Percentiles rank a stretch among this genome's conserved stretches.
Conservation (phyloP, 2,888 invertebrate species). For the Volucella bombylans region DNA sequence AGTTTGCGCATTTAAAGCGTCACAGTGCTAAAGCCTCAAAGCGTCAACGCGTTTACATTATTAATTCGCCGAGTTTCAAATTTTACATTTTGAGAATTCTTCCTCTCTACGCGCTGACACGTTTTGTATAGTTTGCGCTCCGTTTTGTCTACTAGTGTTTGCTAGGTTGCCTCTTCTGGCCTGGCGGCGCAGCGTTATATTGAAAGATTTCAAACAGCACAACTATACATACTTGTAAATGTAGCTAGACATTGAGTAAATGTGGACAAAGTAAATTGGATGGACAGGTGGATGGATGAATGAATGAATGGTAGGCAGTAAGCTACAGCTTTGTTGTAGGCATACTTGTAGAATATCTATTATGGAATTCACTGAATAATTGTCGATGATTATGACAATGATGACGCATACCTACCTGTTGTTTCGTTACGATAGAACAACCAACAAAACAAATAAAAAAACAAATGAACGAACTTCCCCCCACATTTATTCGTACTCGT, state of each 20-base stretch:
- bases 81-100: constrained; percentile 26
- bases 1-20: constrained; percentile 76
- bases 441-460: constrained; percentile 33
- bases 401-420: constrained; percentile 76
- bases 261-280: not conserved
- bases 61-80: constrained; percentile 38
- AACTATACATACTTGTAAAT: not conserved
- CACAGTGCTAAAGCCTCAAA: constrained; percentile 31
- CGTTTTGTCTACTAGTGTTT: constrained; percentile 52
- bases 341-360: constrained; percentile 49
- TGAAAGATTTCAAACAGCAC: not conserved
- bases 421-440: constrained; percentile 52
- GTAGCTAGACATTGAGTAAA: no score
- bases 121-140: constrained; percentile 36
- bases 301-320: constrained; percentile 41
- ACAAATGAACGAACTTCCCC: constrained; percentile 52
- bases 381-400: constrained; percentile 58
- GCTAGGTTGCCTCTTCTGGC: constrained; percentile 3
- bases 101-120: constrained; percentile 38
- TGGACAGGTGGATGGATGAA: constrained; percentile 25
- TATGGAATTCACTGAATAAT: constrained; percentile 70
- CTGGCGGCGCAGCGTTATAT: not conserved
- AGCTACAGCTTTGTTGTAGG: constrained; percentile 51
- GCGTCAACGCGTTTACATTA: constrained; percentile 64
- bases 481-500: constrained; percentile 26